Base-by-base conservation (phyloP, 2,888 invertebrate genomes). In the Acanthopleura granulata region DNA sequence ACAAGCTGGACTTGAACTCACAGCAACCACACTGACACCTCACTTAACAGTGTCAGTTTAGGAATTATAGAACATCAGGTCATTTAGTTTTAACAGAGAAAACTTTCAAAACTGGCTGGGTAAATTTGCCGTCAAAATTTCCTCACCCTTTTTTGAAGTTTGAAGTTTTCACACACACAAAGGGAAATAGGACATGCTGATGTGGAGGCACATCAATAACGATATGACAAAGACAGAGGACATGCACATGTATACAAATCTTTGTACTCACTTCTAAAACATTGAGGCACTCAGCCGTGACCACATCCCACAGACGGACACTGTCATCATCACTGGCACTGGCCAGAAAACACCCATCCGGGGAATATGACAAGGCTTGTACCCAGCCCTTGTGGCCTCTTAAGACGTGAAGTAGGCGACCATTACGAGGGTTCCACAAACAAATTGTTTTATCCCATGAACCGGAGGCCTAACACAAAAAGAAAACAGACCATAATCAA, bases 401-500 rank as follows among this genome's bases (percentile, higher is more conserved):
- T 66, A 86, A 76, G 1, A 78, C 72, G 74, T 86, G 86, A 4
- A 87, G 74, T 18, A 80, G 78, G 25, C 80, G 79, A 0, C 87
- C 87, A 30, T 79, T 87, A 22, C 82, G 76, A 12, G 89, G 88
- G 75, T 89, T 88, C 90, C 90, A 90, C 69, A 89, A 76, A 9
- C 85, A 80, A 1, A 90, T 83, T 18, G 88, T 86, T 76, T 83
- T 87, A 77, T 90, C 90, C 90, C 89, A 89, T 0, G 89, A 88
- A 0, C 89, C 89, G 0, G 89, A 88, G 0, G 89, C 90, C 89
- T 90, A 74, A 0, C 74, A 75, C 4, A 74, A 18, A 74, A 27
- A 49, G 9, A 4, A 15, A 57, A 57, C 22, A 57, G 22, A 57
- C 22, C 57, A 9, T 12, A 1, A 40, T 40, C 9, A 6, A 40